Evolutionary conservation across 2,797 vertebrate species (phyloP).

Genomic region (Carduelis carduelis): DNA sequence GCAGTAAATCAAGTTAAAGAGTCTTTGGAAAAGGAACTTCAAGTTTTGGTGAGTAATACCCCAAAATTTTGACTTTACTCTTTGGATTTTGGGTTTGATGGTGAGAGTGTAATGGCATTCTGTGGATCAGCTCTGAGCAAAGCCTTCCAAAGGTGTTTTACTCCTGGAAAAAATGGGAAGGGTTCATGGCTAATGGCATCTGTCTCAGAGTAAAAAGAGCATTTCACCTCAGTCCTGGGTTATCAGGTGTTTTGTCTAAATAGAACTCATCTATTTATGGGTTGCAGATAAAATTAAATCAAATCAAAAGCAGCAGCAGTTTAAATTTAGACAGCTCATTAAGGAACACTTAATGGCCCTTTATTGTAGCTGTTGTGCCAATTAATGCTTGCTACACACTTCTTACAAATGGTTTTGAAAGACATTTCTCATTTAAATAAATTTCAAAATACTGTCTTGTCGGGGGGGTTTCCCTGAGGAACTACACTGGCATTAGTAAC

Average conservation of each 20-base stretch:
- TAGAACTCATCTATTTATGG: neutral
- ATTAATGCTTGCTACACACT: neutral
- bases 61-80: neutral
- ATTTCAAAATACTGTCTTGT: neutral
- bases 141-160: neutral
- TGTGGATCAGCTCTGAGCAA: neutral
- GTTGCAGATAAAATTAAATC: neutral
- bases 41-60: slow-evolving; percentile 83
- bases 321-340: neutral
- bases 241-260: neutral
- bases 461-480: neutral
- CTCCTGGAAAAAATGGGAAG: neutral
- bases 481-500: neutral
- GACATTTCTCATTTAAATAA: neutral
- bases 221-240: neutral
- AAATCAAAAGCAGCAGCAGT: neutral
- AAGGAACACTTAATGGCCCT: neutral
- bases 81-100: slow-evolving; percentile 10
- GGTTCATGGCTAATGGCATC: neutral
- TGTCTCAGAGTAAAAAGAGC: neutral
- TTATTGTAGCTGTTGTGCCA: neutral
- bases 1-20: slow-evolving; percentile 82
- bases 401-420: neutral
- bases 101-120: neutral
- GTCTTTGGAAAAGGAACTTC: slow-evolving; percentile 82